Evolutionary conservation across 2,113 vertebrate species (phyloP).

Genomic region (Eubucco bourcierii): DNA sequence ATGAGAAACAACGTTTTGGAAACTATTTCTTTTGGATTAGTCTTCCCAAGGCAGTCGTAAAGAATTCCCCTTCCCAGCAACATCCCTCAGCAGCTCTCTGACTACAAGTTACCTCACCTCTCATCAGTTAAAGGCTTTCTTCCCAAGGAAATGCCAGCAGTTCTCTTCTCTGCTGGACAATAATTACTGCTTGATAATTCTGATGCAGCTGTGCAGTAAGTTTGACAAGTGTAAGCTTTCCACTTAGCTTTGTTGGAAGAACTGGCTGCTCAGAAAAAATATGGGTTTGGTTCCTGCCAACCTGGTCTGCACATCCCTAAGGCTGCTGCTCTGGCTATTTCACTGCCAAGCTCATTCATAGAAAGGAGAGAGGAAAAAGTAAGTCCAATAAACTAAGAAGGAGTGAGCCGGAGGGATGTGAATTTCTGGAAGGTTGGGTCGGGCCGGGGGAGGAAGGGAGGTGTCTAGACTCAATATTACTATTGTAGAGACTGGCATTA

Average conservation of each 20-base stretch:
- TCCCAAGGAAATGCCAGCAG: conserved; percentile 3
- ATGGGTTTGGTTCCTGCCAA: not conserved
- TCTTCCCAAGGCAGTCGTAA: conserved; percentile 51
- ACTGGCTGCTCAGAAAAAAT: not conserved
- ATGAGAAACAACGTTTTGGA: conserved; percentile 55
- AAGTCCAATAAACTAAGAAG: conserved; percentile 32
- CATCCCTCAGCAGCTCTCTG: conserved; percentile 13
- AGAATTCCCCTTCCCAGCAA: conserved; percentile 63
- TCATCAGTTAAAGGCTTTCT: conserved; percentile 17
- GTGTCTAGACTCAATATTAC: conserved; percentile 69
- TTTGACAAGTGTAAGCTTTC: conserved; percentile 29
- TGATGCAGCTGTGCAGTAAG: not conserved
- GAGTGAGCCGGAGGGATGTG: not conserved
- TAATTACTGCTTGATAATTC: not conserved
- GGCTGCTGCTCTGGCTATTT: conserved; percentile 46
- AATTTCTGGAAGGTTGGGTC: conserved; percentile 58
- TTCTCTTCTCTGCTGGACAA: not conserved
- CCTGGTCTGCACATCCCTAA: conserved; percentile 33
- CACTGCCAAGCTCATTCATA: conserved; percentile 60
- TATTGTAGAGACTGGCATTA: conserved; percentile 67
- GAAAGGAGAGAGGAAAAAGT: conserved; percentile 61
- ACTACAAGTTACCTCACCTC: conserved; percentile 52
- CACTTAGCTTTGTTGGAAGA: not conserved
- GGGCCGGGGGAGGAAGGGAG: conserved; percentile 60
- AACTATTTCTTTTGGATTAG: conserved; percentile 66